Base-by-base conservation (phyloP, 2,797 vertebrate species). In the Semaprochilodus insignis region DNA sequence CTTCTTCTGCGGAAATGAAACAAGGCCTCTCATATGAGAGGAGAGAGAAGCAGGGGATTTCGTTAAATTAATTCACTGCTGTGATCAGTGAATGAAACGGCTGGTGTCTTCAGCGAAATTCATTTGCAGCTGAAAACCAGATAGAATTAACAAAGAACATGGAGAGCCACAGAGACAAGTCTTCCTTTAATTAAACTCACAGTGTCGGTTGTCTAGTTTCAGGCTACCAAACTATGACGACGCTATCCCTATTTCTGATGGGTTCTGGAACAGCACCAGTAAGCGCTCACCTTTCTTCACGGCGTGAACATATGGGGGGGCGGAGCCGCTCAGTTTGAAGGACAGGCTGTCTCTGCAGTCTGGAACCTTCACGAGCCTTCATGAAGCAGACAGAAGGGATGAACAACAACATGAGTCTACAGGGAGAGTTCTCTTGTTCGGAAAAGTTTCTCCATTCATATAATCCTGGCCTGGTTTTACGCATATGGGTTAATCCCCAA, bases 281-380 rank as follows among this genome's bases (percentile, higher is more conserved):
- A 6, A 80, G n/a, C 34, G 75, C 94, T 92, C 83, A 99, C 98
- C 98, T 97, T 96, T 97, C 78, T 96, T 96, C 67, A 99, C 97
- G 0, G 97, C 97, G 0, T 96, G 96, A 85, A 99, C 93, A 0
- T 97, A 96, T 0, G 98, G 97, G 0, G 98, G 98, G 59, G 94
- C 89, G 21, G 93, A 94, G 87, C 98, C 97, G 0, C 92, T 93
- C 67, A 99, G 96, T 94, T 96, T 96, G 91, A 99, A 98, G 86
- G 96, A 96, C 85, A 99, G 93, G 59, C 91, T 92, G 79, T 96
- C 96, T 11, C 94, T 95, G 87, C 92, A 95, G 88, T 99, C 98
- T 0, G 97, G 96, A 88, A 99, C 93, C 93, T 97, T 99, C 92
- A 99, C 91, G 86, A 97, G 94, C 93, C 98, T 99, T 73, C 25